Conservation (phyloP, 2,888 invertebrate species). For the Megamerina dolium region DNA sequence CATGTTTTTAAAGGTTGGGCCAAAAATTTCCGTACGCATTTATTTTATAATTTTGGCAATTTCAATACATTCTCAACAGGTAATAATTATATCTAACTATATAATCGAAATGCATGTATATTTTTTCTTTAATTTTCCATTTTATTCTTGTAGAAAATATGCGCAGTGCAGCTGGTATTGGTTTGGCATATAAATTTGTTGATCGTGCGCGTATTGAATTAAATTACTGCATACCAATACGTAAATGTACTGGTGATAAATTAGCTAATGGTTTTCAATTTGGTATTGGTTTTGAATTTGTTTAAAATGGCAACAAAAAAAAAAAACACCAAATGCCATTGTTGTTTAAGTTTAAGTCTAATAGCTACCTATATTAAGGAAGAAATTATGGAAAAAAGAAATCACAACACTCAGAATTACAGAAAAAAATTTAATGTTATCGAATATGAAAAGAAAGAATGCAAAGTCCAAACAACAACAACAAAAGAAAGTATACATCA, state of each 20-base stretch:
- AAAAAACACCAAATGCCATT: background rate
- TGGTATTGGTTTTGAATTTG: constrained; percentile 76
- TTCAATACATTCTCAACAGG: constrained; percentile 53
- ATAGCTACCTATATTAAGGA: too few relatives aligned
- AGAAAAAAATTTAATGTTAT: too few relatives aligned
- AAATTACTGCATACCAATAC: constrained; percentile 83
- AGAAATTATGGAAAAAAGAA: too few relatives aligned
- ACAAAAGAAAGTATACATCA: background rate
- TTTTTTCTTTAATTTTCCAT: constrained; percentile 1
- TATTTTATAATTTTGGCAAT: constrained; percentile 85
- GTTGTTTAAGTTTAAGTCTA: background rate
- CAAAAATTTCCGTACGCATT: constrained; percentile 79
- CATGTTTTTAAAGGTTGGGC: constrained; percentile 73
- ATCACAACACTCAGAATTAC: background rate
- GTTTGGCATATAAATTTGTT: constrained; percentile 76
- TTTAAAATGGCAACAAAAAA: constrained; percentile 50
- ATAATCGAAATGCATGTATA: background rate
- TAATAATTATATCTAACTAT: constrained; percentile 9
- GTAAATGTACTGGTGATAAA: constrained; percentile 60
- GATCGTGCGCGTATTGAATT: constrained; percentile 87
- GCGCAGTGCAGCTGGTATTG: constrained; percentile 75
- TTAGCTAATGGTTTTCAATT: constrained; percentile 70
- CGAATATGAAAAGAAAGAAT: too few relatives aligned
- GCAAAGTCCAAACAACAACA: too few relatives aligned
- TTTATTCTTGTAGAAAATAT: constrained; percentile 46